A percentile compares a stretch with the other conserved stretches of the same genome.
phyloP scores from a whole-genome alignment of 2,797 vertebrate genomes.

The Phoxinus dragarum region DNA sequence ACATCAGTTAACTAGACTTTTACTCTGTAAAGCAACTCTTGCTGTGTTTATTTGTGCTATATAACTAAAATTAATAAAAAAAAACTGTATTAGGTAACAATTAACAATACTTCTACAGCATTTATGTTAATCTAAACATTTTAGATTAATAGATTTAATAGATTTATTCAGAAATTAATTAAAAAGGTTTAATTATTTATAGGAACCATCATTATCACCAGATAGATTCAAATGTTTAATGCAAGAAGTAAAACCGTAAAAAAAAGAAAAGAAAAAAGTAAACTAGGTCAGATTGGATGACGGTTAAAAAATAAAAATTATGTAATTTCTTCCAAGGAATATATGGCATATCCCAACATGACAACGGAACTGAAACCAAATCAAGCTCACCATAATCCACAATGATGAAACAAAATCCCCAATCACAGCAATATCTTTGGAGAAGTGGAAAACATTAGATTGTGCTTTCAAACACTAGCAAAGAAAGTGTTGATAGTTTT shows the following conservation, averaged over 20 bases:
- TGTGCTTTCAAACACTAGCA: not conserved
- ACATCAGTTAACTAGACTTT: too few relatives aligned
- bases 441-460: not conserved
- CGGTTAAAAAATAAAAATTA: not conserved
- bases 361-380: not conserved
- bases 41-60: too few relatives aligned
- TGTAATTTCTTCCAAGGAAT: not conserved
- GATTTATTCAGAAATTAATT: not conserved
- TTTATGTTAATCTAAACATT: too few relatives aligned
- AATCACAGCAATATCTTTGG: not conserved
- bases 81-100: too few relatives aligned
- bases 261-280: not conserved
- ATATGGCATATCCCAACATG: not conserved
- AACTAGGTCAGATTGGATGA: not conserved
- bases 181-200: not conserved
- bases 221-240: not conserved
- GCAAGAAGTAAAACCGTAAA: not conserved
- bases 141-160: too few relatives aligned
- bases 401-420: not conserved
- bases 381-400: slow-evolving; percentile 1
- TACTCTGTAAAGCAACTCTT: too few relatives aligned
- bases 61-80: too few relatives aligned
- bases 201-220: not conserved
- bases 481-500: not conserved
- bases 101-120: too few relatives aligned